Evolutionary conservation across 2,888 invertebrate species (phyloP), one percentile per base, ranked within the genome.

Genomic region (Rhingia rostrata): DNA sequence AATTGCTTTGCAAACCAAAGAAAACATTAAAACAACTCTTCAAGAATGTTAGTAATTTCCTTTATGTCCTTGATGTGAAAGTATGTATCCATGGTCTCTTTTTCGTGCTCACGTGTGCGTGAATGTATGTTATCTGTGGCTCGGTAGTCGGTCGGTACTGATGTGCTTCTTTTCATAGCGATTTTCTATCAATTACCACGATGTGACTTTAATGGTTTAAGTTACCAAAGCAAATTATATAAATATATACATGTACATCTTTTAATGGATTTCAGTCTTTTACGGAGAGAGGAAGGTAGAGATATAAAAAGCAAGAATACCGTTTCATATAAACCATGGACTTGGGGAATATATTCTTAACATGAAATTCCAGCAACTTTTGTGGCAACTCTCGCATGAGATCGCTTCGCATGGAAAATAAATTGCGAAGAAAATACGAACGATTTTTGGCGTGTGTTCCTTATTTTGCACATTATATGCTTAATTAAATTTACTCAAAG

Each of bases 401-500:
- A 45, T 79, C 22, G 35, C 61, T 30, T 49, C 64, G 35, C 58
- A 51, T 45, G 79, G 69, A 69, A 82, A 79, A 73, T 60, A 84
- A 83, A 83, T 79, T 83, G 79, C 73, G 12, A 69, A 53, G 79
- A 79, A 84, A 73, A 84, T 79, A 74, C 74, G 66, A 78, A 56
- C 30, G 54, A 67, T 66, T 67, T 79, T 84, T 69, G 64, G 83
- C 64, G 69, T 63, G 58, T 73, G 61, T 83, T 79, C 67, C 79
- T 79, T 70, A 84, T 84, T 84, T 74, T 79, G 67, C 83, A 69
- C 79, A 84, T 84, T 84, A 84, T 84, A 84, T 84, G 83, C 83
- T 79, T 84, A 84, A 84, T 84, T 84, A 84, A 84, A 84, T 84
- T 79, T 84, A 84, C 79, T 84, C 83, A 49, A 74, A 84, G 79